Evolutionary conservation across 1,140 invertebrate species (phyloP), one percentile per base, ranked within the genome.

Genomic region (Aethina tumida): DNA sequence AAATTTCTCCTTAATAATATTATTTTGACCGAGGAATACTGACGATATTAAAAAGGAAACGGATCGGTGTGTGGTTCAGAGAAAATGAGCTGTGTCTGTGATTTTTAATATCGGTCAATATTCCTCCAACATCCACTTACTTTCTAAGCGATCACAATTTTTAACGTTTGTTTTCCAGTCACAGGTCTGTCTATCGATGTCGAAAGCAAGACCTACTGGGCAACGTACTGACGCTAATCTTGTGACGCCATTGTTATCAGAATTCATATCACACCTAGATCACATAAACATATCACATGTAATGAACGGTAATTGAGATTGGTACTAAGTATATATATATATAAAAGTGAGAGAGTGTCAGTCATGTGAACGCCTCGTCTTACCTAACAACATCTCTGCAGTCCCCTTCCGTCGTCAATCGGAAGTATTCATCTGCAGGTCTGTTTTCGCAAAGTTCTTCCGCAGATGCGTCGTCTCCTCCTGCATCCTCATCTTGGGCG

Each of bases 121-220:
- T 55, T 58, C 39, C 56, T 60, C 58, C 48, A 45, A 34, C 46
- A 53, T 55, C 46, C 66, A 81, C 87, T 92, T 86, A 92, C 89
- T 90, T 75, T 90, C 86, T 64, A 84, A 59, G 66, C 79, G 73
- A 70, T 91, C 81, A 74, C 89, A 93, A 79, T 90, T 92, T 75
- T 88, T 87, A 69, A 93, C 89, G 74, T 90, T 82, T 56, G 83
- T 79, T 76, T 90, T 93, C 87, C 89, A 95, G 69, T 93, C 88
- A 71, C 90, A 94, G 46, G 88, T 92, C 65, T 95, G 89, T 55
- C 87, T 75, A 66, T 88, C 80, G 62, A 95, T 84, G 77, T 95
- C 90, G 71, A 95, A 95, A 56, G 85, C 86, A 59, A 95, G 73
- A 64, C 88, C 87, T 55, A 77, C 81, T 43, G 88, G 86, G 65